A percentile compares a stretch with the other conserved stretches of the same genome.
These are phyloP conservation scores for Amphiura filiformis DNA, from an alignment of 35 echinoderm and acorn worm species.

Conservation along the genomic window DNA sequence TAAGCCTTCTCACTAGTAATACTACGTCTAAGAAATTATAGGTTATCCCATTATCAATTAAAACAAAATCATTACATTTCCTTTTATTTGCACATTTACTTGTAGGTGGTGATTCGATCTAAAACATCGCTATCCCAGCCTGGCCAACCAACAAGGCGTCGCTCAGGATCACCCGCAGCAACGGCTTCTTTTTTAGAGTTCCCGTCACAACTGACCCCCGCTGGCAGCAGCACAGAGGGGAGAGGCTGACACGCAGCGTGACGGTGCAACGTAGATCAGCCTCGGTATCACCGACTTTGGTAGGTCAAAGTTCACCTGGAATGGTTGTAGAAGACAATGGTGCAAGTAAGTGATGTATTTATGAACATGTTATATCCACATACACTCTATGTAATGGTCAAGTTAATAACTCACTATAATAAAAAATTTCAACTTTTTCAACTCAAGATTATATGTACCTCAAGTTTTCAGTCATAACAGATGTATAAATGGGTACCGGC, in stretches of 20 bases:
- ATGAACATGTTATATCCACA: too few species aligned
- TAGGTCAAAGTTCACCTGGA: not conserved
- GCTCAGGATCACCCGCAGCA: not conserved
- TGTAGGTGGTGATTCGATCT: slow-evolving; percentile 17
- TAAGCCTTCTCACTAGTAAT: too few species aligned
- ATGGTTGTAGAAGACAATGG: not conserved
- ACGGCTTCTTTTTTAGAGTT: not conserved
- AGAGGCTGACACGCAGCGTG: not conserved
- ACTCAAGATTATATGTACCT: too few species aligned
- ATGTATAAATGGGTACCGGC: too few species aligned
- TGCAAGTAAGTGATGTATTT: not conserved
- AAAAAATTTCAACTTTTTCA: too few species aligned
- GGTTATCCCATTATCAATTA: too few species aligned
- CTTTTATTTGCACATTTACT: too few species aligned
- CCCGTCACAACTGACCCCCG: not conserved
- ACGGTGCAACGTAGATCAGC: slow-evolving; percentile 34
- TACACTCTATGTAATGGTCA: too few species aligned
- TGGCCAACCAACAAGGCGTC: not conserved
- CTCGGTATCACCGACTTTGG: not conserved
- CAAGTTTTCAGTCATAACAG: too few species aligned
- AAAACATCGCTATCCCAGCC: slow-evolving; percentile 24
- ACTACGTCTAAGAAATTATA: too few species aligned
- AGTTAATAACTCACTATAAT: too few species aligned
- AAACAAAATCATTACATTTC: too few species aligned
- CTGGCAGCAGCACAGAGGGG: not conserved